phyloP scores from a whole-genome alignment of 2,888 invertebrate genomes.

The Meiosimyza platycephala region DNA sequence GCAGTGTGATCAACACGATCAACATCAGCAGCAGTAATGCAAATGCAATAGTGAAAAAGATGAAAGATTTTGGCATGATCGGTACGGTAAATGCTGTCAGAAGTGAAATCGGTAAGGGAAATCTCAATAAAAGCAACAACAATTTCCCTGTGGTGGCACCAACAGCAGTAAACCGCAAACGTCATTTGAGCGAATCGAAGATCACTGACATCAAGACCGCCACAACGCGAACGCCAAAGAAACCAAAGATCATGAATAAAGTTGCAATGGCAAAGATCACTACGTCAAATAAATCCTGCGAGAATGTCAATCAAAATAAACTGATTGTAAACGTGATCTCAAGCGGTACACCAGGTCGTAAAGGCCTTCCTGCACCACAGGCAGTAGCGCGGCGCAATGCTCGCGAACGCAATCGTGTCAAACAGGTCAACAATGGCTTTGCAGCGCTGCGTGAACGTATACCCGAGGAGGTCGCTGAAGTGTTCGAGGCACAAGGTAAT shows the following conservation, averaged over 20 bases:
- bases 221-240: constrained; percentile 34
- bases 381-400: constrained; percentile 91
- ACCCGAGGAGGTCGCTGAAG: constrained; percentile 82
- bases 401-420: constrained; percentile 90
- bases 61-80: constrained; percentile 65
- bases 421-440: constrained; percentile 92
- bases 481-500: constrained; percentile 73
- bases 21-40: constrained; percentile 56
- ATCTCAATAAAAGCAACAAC: constrained; percentile 11
- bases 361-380: constrained; percentile 75
- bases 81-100: constrained; percentile 54
- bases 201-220: constrained; percentile 20
- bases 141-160: constrained; percentile 2
- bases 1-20: constrained; percentile 51
- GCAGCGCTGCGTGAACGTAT: constrained; percentile 88
- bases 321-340: not conserved
- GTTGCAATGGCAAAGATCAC: constrained; percentile 37
- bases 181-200: constrained; percentile 49
- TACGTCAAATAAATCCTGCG: constrained; percentile 27
- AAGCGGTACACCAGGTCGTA: constrained; percentile 60
- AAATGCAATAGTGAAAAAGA: constrained; percentile 64
- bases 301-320: constrained; percentile 31
- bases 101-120: constrained; percentile 37
- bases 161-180: constrained; percentile 47
- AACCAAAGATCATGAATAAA: constrained; percentile 24